phyloP scores from a whole-genome alignment of 2,888 invertebrate genomes.

The Drosophila histrio region DNA sequence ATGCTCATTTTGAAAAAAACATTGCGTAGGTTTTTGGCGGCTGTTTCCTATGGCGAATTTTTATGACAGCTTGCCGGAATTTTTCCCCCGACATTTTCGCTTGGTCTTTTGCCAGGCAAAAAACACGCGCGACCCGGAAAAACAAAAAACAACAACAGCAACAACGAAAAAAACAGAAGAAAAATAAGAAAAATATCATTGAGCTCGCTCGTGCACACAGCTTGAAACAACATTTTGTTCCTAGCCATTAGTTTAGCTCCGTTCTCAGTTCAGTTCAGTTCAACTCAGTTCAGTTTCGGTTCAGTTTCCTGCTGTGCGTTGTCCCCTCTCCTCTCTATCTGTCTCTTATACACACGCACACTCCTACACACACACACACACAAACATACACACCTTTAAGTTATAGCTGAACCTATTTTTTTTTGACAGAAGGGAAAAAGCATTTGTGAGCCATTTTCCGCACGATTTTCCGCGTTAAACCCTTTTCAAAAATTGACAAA shows the following conservation, averaged over 20 bases:
- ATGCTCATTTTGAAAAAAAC: conserved; percentile 67
- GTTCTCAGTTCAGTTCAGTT: conserved; percentile 10
- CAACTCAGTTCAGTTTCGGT: conserved; percentile 10
- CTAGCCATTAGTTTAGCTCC: conserved; percentile 68
- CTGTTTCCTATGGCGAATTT: conserved; percentile 69
- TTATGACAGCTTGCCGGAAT: conserved; percentile 65
- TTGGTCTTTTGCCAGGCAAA: conserved; percentile 25
- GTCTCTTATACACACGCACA: not conserved
- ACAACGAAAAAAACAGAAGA: conserved; percentile 3
- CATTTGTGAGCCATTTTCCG: conserved; percentile 58
- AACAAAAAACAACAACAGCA: conserved; percentile 5
- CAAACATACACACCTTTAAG: conserved; percentile 22
- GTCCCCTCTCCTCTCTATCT: not conserved
- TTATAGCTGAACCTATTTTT: conserved; percentile 5
- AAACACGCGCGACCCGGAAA: conserved; percentile 11
- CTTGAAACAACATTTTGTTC: conserved; percentile 76
- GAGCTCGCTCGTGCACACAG: conserved; percentile 74
- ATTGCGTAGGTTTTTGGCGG: conserved; percentile 69
- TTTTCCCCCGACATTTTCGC: conserved; percentile 3
- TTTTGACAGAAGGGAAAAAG: not conserved
- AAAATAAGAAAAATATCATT: conserved; percentile 64
- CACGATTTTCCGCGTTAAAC: conserved; percentile 62
- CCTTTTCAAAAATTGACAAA: conserved; percentile 54
- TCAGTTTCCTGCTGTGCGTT: conserved; percentile 44
- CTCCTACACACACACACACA: not conserved